phyloP scores from a whole-genome alignment of 2,797 vertebrate genomes.

The Coregonus ussuriensis region DNA sequence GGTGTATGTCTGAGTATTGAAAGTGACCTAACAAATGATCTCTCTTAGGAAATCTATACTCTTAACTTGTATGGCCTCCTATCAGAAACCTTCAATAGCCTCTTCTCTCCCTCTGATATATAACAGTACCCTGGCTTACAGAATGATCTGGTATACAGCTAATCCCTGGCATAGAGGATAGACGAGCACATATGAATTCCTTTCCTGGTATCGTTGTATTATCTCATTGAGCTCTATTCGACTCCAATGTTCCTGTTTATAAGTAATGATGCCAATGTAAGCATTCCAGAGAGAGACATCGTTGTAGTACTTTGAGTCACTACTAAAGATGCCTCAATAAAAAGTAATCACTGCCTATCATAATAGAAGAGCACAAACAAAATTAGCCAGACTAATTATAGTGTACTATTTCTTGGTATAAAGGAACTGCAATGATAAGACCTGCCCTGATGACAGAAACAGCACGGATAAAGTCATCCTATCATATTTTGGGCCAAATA shows the following conservation, averaged over 20 bases:
- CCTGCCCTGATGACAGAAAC: constrained; percentile 32
- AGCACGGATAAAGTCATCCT: too few relatives aligned
- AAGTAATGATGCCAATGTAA: constrained; percentile 56
- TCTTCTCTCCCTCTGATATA: background rate
- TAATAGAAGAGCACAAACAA: constrained; percentile 70
- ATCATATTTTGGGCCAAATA: too few relatives aligned
- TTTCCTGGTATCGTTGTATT: constrained; percentile 56
- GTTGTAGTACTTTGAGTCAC: constrained; percentile 59
- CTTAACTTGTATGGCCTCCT: background rate
- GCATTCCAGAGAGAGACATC: constrained; percentile 31
- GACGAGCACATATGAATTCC: constrained; percentile 60
- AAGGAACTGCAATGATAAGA: constrained; percentile 35
- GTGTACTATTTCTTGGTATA: constrained; percentile 68
- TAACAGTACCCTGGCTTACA: background rate
- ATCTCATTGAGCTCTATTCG: constrained; percentile 48
- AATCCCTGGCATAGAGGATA: constrained; percentile 37
- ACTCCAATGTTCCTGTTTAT: constrained; percentile 53
- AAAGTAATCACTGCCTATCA: constrained; percentile 61
- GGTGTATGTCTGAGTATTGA: background rate
- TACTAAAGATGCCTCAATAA: constrained; percentile 66
- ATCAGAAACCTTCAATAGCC: background rate
- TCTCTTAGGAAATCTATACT: background rate
- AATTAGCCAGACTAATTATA: constrained; percentile 69
- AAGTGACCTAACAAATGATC: background rate
- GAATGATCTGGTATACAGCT: constrained; percentile 17